These are phyloP conservation scores for Martes flavigula DNA, from an alignment of 2,797 vertebrate genomes.

Conservation along the genomic window DNA sequence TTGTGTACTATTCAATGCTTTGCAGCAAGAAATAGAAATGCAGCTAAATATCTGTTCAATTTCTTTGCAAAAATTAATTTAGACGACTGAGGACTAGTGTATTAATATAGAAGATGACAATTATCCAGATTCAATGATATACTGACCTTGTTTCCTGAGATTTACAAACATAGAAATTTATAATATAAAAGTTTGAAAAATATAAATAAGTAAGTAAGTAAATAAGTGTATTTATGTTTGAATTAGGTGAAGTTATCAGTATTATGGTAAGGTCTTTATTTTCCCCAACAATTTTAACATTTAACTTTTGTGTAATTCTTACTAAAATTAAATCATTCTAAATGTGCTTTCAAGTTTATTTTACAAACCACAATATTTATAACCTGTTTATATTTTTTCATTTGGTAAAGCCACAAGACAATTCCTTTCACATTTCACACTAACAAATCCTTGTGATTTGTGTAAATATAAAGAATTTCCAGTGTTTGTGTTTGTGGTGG, in stretches of 20 bases:
- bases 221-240: no score
- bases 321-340: neutral
- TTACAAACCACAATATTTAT: neutral
- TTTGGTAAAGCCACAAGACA: neutral
- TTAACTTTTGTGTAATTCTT: neutral
- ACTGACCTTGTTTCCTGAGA: neutral
- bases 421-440: neutral
- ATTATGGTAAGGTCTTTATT: neutral
- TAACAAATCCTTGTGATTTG: neutral
- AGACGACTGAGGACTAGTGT: neutral
- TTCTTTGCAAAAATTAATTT: neutral
- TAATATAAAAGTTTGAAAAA: neutral
- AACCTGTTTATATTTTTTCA: neutral
- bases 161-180: neutral
- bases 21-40: neutral
- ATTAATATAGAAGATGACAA: neutral
- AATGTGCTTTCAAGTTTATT: neutral
- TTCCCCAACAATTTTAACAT: neutral
- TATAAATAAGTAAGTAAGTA: neutral
- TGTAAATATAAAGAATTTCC: neutral
- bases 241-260: neutral
- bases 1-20: neutral
- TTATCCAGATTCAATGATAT: neutral
- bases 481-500: neutral
- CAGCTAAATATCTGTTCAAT: neutral